Base-by-base conservation (phyloP, 1,140 invertebrate genomes). In the Diorhabda carinulata region DNA sequence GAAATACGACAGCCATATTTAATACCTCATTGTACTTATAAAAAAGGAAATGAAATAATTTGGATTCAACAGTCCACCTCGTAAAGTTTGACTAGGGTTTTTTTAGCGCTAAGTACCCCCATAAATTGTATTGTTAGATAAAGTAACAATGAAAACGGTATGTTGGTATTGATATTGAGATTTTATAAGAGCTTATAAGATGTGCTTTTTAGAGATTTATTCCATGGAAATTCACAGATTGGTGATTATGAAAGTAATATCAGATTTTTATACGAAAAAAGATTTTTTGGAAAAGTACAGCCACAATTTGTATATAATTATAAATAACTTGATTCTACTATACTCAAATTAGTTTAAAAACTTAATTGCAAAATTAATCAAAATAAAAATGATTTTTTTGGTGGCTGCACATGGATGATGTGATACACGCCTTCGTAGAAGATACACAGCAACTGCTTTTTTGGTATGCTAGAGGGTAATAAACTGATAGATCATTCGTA, bases 11-110 rank as follows among this genome's bases (percentile, higher is more conserved):
- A 52, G 58, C 67, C 64, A 64, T 60, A 69, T 58, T 61, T 66
- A 61, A 71, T 59, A 64, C 70, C 56, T 9, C 43, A 58, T 45
- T 61, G 67, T 62, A 43, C 59, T 25, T 43, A 62, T 69, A 69
- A 69, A 58, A 68, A 69, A 69, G 68, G 62, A 69, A 69, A 64
- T 69, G 68, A 69, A 69, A 65, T 65, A 70, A 70, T 70, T 70
- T 70, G 63, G 44, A 65, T 65, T 65, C 58, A 61, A 62, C 43
- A 57, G 64, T 70, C 41, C 59, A 61, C 43, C 9, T 70, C 67
- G 67, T 68, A 68, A 68, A 68, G 47, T 68, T 62, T n/a, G 47
- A 42, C 10, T 57, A 43, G 47, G 52, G 61, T 45, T 68, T 68
- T 68, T 62, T 25, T 47, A 43, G 44, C 60, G 47, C 41, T 47